Conservation (phyloP, 2,113 vertebrate species). For the Phoenicopterus ruber region DNA sequence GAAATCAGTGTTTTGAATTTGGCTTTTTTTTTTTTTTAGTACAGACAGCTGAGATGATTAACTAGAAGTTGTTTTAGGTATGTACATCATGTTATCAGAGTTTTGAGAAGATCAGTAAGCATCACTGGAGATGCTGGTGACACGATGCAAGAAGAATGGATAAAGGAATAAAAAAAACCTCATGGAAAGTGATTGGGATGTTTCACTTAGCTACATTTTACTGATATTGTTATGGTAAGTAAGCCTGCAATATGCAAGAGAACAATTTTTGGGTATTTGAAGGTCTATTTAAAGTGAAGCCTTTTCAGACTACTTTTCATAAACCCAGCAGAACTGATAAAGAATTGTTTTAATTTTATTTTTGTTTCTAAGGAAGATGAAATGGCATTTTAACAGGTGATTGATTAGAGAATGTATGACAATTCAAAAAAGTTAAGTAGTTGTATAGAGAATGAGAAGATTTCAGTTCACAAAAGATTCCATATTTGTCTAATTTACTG, state of each 20-base stretch:
- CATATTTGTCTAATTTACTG: background rate
- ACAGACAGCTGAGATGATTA: background rate
- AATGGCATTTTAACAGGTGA: background rate
- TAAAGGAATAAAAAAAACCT: slow-evolving; percentile 4
- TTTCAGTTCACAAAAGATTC: background rate
- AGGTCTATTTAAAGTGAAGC: background rate
- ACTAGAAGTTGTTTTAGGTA: background rate
- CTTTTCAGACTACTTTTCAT: background rate
- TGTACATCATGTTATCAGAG: background rate
- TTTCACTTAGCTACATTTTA: background rate
- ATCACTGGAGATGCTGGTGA: background rate
- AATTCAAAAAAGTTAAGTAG: background rate
- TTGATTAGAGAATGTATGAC: background rate
- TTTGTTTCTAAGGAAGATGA: background rate
- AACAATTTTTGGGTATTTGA: background rate
- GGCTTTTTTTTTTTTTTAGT: background rate
- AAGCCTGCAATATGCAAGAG: background rate
- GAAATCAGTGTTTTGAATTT: background rate
- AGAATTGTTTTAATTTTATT: background rate
- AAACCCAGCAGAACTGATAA: background rate
- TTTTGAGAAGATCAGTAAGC: background rate
- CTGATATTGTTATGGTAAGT: background rate
- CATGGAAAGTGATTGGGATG: background rate
- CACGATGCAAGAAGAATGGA: background rate
- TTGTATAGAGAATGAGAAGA: background rate